phyloP scores from a whole-genome alignment of 2,113 vertebrate genomes.

The Marmota flaviventris region DNA sequence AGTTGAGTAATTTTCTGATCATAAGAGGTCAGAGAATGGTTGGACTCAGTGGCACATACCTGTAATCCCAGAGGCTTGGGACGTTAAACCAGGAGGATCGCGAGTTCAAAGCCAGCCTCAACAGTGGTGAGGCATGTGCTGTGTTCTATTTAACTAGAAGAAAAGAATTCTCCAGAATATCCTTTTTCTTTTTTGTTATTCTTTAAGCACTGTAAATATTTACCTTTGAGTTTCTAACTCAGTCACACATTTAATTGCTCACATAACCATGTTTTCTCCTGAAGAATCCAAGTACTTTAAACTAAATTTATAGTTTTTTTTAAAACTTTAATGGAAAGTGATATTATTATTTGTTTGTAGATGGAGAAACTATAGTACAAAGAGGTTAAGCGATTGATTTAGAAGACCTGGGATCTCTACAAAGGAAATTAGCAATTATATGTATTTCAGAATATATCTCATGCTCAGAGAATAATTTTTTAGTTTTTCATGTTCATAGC shows the following conservation, averaged over 20 bases:
- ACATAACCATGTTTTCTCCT: background rate
- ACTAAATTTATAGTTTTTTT: background rate
- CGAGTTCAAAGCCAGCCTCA: too few relatives aligned
- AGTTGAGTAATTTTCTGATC: slow-evolving; percentile 56
- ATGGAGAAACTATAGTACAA: background rate
- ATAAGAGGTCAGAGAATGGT: slow-evolving; percentile 29
- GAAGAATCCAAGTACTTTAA: background rate
- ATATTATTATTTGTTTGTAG: background rate
- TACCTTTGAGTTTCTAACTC: slow-evolving; percentile 23
- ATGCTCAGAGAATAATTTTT: background rate
- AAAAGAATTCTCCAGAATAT: slow-evolving; percentile 15
- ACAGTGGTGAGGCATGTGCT: background rate
- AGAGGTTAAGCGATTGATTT: background rate
- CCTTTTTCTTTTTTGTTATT: background rate
- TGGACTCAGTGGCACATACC: too few relatives aligned
- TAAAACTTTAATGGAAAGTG: background rate
- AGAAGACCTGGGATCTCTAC: background rate
- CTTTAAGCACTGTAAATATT: slow-evolving; percentile 23
- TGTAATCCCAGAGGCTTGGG: too few relatives aligned
- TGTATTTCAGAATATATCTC: background rate
- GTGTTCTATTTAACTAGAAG: background rate
- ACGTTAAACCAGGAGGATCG: too few relatives aligned
- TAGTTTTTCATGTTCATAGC: background rate
- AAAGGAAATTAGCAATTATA: background rate
- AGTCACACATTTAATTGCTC: slow-evolving; percentile 7